Base-by-base conservation (phyloP, 2,797 vertebrate species). In the Onychomys arenicola region DNA sequence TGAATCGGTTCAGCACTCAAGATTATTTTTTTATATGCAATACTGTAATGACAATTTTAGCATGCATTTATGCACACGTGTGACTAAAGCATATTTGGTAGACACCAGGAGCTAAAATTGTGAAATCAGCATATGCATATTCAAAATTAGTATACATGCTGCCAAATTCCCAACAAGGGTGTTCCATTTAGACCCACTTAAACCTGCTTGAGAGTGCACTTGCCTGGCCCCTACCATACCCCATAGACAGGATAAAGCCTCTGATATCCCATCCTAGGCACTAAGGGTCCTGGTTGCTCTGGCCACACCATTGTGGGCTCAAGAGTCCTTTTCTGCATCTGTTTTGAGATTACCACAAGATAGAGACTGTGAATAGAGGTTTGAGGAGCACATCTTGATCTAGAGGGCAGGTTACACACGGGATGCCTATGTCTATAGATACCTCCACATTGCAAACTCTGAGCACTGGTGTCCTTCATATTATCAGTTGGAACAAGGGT, bases 351-450 rank as follows among this genome's bases (percentile, higher is more conserved):
- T 46, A 4, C 6, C 71, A 16, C 0, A 27, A 65, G n/a, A 10
- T 10, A 25, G 2, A 21, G 21, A 43, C 23, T 52, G 32, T 27
- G 27, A 29, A 17, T 17, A 21, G 8, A 40, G 10, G 12, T 23
- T 61, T 19, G n/a, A 23, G 4, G 19, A 2, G 29, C 29, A 4
- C 46, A 37, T 17, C 6, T 23, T 4, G 17, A 76, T 23, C 32
- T 52, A 25, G 10, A 63, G 19, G 6, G 2, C 8, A n/a, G 27
- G 19, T 13, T 19, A 0, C 1, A 8, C 11, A 0, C 0, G 0
- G 6, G 21, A 5, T 2, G 16, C 43, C 23, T 61, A 21, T 71
- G 23, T n/a, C 71, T 92, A 2, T 8, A 6, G 5, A 21, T 43
- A 88, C 12, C 34, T 32, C 16, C 32, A n/a, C 13, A 6, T 12